A percentile compares a stretch with the other conserved stretches of the same genome.
Evolutionary conservation across 2,797 vertebrate genomes (phyloP).

Genomic region (Chaetodon trifasciatus): DNA sequence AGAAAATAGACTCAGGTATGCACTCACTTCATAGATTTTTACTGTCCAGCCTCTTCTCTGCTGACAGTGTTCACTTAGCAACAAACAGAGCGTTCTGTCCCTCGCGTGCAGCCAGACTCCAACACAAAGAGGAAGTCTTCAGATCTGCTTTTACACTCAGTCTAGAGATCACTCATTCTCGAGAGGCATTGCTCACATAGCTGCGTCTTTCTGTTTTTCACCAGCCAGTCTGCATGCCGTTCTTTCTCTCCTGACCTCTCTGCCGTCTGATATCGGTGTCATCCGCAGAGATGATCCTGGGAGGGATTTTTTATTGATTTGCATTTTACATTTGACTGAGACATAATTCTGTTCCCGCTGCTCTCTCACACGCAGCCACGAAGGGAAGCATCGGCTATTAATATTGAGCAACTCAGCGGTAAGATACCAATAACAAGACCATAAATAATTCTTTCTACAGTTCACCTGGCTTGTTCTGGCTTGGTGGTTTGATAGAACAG

Average conservation of each 20-base stretch:
- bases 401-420: constrained; percentile 65
- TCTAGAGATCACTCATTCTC: constrained; percentile 42
- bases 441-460: constrained; percentile 64
- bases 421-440: constrained; percentile 57
- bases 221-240: background rate
- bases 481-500: constrained; percentile 44
- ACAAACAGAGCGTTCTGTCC: constrained; percentile 34
- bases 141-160: constrained; percentile 46
- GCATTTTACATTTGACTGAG: constrained; percentile 54
- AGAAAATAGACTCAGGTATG: constrained; percentile 29
- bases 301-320: constrained; percentile 38
- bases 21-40: constrained; percentile 58
- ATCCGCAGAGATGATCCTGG: constrained; percentile 12
- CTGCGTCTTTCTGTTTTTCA: constrained; percentile 6
- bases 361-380: constrained; percentile 36
- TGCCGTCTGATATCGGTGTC: constrained; percentile 26
- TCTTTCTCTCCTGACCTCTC: background rate
- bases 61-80: constrained; percentile 46
- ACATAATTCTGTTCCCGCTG: constrained; percentile 32
- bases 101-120: constrained; percentile 14
- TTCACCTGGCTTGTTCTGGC: constrained; percentile 70
- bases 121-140: constrained; percentile 47
- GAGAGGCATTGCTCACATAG: constrained; percentile 15
- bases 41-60: constrained; percentile 30
- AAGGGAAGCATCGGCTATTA: constrained; percentile 57